These are phyloP conservation scores for Enteromius anoplus DNA, from an alignment of 2,797 vertebrate genomes.

Conservation along the genomic window DNA sequence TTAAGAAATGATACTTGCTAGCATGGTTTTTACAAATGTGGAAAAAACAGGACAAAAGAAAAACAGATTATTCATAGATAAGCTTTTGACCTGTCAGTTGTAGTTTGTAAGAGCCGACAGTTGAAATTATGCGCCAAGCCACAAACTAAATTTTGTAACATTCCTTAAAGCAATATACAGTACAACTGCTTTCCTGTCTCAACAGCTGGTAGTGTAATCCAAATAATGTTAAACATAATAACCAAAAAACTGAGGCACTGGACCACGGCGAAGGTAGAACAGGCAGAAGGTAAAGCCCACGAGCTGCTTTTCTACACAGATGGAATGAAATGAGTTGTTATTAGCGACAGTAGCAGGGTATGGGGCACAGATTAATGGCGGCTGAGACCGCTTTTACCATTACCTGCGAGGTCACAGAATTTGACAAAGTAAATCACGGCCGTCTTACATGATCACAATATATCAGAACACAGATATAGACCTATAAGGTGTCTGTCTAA, in stretches of 20 bases:
- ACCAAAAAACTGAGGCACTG: conserved; percentile 57
- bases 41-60: conserved; percentile 41
- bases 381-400: conserved; percentile 27
- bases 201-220: conserved; percentile 63
- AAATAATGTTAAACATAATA: conserved; percentile 54
- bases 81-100: conserved; percentile 60
- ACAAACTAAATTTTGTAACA: conserved; percentile 65
- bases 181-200: conserved; percentile 60
- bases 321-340: conserved; percentile 8
- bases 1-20: conserved; percentile 43
- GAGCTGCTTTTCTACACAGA: conserved; percentile 11
- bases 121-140: conserved; percentile 63
- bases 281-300: conserved; percentile 40
- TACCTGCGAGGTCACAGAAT: conserved; percentile 21
- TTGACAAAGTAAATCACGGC: conserved; percentile 39
- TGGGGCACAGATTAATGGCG: conserved; percentile 21
- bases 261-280: conserved; percentile 57
- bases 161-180: conserved; percentile 59
- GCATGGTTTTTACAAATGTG: conserved; percentile 33
- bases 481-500: conserved; percentile 47
- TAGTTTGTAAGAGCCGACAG: conserved; percentile 55
- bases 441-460: conserved; percentile 34
- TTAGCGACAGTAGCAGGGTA: conserved; percentile 14
- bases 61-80: conserved; percentile 53
- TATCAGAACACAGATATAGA: conserved; percentile 31